phyloP scores from a whole-genome alignment of 2,888 invertebrate genomes.

The Meghimatium bilineatum region DNA sequence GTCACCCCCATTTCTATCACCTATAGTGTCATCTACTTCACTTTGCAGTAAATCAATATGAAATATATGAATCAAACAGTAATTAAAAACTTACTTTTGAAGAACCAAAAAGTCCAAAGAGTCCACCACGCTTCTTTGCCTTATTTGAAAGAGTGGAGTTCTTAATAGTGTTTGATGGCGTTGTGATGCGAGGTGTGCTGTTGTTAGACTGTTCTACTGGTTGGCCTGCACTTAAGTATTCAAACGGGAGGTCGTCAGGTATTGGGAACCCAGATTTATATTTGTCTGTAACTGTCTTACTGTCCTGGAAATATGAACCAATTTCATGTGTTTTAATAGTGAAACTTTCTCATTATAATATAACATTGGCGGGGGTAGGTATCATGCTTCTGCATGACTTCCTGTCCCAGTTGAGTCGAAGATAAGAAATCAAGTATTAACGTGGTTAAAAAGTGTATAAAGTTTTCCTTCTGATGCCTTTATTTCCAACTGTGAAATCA shows the following conservation, averaged over 20 bases:
- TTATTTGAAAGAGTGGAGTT: conserved; percentile 88
- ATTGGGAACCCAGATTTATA: conserved; percentile 97
- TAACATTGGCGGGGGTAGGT: too few relatives aligned
- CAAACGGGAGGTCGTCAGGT: conserved; percentile 95
- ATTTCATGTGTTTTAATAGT: too few relatives aligned
- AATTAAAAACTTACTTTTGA: conserved; percentile 86
- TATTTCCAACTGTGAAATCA: too few relatives aligned
- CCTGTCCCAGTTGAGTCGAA: too few relatives aligned
- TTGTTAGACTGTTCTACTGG: conserved; percentile 51
- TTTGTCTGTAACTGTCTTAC: conserved; percentile 90
- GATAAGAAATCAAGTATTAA: too few relatives aligned
- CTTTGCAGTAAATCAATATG: too few relatives aligned
- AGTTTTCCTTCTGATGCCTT: too few relatives aligned
- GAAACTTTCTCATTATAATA: too few relatives aligned
- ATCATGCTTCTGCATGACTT: too few relatives aligned
- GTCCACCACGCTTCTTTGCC: conserved; percentile 86
- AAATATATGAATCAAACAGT: not conserved
- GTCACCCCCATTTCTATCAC: too few relatives aligned
- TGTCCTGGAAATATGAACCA: conserved; percentile 83
- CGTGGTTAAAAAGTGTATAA: too few relatives aligned
- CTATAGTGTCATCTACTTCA: too few relatives aligned
- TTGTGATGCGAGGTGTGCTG: conserved; percentile 47
- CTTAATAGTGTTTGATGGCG: conserved; percentile 83
- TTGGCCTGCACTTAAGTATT: conserved; percentile 83
- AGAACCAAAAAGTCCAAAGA: conserved; percentile 93